Conservation (phyloP, 2,113 vertebrate genomes). For the Hassar affinis region DNA sequence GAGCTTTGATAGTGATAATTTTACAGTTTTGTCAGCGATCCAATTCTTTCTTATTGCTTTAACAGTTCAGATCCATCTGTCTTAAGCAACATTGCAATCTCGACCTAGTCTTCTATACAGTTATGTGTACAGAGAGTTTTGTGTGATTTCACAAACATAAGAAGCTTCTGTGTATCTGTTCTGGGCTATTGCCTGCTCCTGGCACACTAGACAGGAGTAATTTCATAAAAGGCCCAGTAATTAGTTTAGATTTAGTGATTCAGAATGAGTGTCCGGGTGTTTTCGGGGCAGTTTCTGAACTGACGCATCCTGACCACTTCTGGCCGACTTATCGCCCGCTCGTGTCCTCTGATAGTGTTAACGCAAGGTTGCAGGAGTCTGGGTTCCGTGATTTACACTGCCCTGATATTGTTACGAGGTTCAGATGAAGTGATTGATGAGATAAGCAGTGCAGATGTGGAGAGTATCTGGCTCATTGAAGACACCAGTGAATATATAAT, state of each 20-base stretch:
- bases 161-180: not conserved
- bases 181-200: not conserved
- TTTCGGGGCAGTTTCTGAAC: slow-evolving; percentile 20
- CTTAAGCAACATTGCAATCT: not conserved
- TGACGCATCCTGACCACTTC: slow-evolving; percentile 61
- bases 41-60: not conserved
- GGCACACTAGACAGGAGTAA: slow-evolving; percentile 26
- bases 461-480: slow-evolving; percentile 10
- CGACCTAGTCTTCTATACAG: not conserved
- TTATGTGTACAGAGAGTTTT: not conserved
- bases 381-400: slow-evolving; percentile 31
- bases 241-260: not conserved
- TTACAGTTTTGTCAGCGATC: not conserved
- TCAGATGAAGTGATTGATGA: slow-evolving; percentile 29
- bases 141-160: not conserved
- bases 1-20: not conserved
- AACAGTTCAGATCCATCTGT: not conserved
- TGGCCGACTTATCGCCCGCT: slow-evolving; percentile 52
- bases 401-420: slow-evolving; percentile 19
- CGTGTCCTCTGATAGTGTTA: slow-evolving; percentile 9
- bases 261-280: slow-evolving; percentile 17
- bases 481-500: slow-evolving; percentile 34
- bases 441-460: not conserved
- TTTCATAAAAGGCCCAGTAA: slow-evolving; percentile 38
- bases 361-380: slow-evolving; percentile 19